These are phyloP conservation scores for Agapornis canus DNA, from an alignment of 2,797 vertebrate genomes.

Conservation along the genomic window DNA sequence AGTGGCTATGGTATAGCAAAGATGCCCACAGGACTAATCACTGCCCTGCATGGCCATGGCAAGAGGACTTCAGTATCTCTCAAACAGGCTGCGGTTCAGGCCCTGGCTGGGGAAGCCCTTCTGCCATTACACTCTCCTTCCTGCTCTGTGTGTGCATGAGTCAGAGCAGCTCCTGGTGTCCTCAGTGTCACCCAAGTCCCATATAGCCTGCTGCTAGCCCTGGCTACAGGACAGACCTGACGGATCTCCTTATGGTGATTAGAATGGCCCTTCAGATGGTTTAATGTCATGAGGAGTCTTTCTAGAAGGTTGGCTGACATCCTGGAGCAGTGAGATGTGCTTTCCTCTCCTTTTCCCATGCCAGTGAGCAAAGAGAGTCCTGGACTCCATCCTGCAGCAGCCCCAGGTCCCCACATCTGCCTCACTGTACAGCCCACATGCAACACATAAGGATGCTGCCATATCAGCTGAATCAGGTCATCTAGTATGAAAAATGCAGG, in stretches of 20 bases:
- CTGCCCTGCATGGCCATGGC: not conserved
- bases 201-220: not conserved
- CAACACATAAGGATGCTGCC: accelerated
- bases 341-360: not conserved
- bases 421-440: accelerated
- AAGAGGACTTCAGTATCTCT: not conserved
- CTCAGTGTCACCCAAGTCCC: not conserved
- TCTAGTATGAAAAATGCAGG: not conserved
- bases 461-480: not conserved
- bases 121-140: not conserved
- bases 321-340: not conserved
- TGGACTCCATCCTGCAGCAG: not conserved
- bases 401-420: not conserved
- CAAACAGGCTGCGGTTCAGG: not conserved
- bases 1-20: not conserved
- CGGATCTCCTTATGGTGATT: conserved; percentile 8
- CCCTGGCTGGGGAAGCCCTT: not conserved
- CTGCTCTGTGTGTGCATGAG: not conserved
- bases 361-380: not conserved
- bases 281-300: not conserved
- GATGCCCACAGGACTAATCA: not conserved
- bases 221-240: not conserved
- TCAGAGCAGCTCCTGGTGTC: not conserved
- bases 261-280: not conserved
- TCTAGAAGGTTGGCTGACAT: not conserved